phyloP scores from a whole-genome alignment of 2,797 vertebrate genomes.

The Rallus crepitans region DNA sequence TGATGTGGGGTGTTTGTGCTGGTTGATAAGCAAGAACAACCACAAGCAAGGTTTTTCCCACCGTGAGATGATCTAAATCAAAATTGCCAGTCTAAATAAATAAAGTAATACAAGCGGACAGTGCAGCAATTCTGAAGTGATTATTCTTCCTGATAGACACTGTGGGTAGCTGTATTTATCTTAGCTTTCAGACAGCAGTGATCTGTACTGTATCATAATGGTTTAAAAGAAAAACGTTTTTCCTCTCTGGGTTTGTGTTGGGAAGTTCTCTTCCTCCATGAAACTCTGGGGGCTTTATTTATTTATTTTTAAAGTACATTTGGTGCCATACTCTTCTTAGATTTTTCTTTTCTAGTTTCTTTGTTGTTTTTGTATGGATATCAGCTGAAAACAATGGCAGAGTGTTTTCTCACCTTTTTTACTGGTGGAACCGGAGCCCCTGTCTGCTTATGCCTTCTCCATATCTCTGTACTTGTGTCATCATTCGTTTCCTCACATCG shows the following conservation, averaged over 20 bases:
- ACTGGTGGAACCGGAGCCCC: not conserved
- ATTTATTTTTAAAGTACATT: not conserved
- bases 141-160: conserved; percentile 57
- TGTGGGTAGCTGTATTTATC: conserved; percentile 46
- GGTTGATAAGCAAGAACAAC: not conserved
- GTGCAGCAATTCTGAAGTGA: conserved; percentile 33
- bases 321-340: not conserved
- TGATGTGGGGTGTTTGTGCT: not conserved
- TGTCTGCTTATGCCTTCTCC: not conserved
- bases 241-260: not conserved
- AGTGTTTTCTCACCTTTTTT: not conserved
- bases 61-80: conserved; percentile 28
- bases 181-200: conserved; percentile 13
- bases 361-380: not conserved
- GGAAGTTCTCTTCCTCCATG: not conserved
- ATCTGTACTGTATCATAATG: conserved; percentile 5
- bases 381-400: not conserved
- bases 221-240: conserved; percentile 19
- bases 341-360: not conserved
- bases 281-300: not conserved
- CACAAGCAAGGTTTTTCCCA: not conserved
- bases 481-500: not conserved
- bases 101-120: conserved; percentile 12
- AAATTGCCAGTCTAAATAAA: conserved; percentile 55
- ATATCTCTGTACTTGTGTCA: not conserved